Evolutionary conservation across 2,797 vertebrate genomes (phyloP).

Genomic region (Garrulus glandarius): DNA sequence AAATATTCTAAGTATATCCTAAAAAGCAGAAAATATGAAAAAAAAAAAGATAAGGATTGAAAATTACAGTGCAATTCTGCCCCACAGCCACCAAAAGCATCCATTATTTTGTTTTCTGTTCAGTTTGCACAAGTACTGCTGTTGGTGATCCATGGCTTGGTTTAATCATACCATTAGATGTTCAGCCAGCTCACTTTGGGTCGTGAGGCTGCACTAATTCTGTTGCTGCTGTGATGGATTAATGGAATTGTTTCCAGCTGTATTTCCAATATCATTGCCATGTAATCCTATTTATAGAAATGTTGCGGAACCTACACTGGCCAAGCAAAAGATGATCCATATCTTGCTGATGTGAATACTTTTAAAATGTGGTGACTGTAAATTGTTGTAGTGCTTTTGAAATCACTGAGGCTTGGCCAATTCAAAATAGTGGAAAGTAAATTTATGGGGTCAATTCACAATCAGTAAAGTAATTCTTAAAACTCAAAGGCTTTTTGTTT

Average conservation of each 20-base stretch:
- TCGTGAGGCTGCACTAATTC: not conserved
- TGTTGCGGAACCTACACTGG: not conserved
- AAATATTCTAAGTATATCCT: not conserved
- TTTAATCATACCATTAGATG: not conserved
- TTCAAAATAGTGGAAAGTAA: not conserved
- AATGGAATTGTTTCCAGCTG: not conserved
- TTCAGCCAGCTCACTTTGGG: not conserved
- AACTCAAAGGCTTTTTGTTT: not conserved
- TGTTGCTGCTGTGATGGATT: not conserved
- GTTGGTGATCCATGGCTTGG: not conserved
- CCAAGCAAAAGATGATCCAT: not conserved
- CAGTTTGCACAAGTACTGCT: not conserved
- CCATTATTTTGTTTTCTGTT: not conserved
- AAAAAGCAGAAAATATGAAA: not conserved
- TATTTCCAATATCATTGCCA: not conserved
- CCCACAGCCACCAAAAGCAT: not conserved
- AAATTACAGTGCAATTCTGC: not conserved
- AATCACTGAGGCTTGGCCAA: not conserved
- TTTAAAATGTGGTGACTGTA: not conserved
- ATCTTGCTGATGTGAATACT: not conserved
- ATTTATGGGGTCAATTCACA: not conserved
- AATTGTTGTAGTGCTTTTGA: not conserved
- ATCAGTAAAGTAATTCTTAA: not conserved
- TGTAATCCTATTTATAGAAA: not conserved
- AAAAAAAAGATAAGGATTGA: not conserved